Percentiles rank a stretch among this genome's conserved stretches.
Conservation (phyloP, 2,888 invertebrate species). For the Sericinus montela region DNA sequence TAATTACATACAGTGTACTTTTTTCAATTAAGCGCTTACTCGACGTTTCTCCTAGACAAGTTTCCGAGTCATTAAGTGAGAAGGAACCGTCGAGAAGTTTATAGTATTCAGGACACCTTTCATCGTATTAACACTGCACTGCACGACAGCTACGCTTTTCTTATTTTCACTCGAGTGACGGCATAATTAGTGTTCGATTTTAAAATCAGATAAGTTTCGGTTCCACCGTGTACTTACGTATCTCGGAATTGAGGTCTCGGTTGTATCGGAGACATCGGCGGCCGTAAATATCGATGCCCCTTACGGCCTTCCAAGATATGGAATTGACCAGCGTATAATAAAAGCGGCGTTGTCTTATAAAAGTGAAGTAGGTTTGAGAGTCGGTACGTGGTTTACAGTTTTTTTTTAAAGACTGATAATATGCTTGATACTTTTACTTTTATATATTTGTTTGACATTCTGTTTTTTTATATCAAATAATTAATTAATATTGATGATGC, state of each 20-base stretch:
- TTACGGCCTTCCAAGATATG: not conserved
- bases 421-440: no score
- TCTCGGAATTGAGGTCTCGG: not conserved
- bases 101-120: slow-evolving; percentile 16
- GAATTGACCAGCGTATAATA: not conserved
- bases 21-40: slow-evolving; percentile 9
- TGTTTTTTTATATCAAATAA: no score
- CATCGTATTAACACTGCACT: not conserved
- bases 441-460: no score
- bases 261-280: not conserved
- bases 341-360: not conserved
- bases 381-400: not conserved
- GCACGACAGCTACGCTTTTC: not conserved
- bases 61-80: slow-evolving; percentile 15
- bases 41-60: slow-evolving; percentile 12
- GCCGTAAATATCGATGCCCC: not conserved
- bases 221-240: not conserved
- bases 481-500: no score
- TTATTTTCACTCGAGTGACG: slow-evolving; percentile 13
- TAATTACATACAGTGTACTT: slow-evolving; percentile 9
- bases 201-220: slow-evolving; percentile 7
- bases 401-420: no score
- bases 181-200: slow-evolving; percentile 7
- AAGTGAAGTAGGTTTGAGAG: not conserved
- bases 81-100: slow-evolving; percentile 3